Conservation (phyloP, 2,113 vertebrate genomes). For the Nothocercus nigrocapillus region DNA sequence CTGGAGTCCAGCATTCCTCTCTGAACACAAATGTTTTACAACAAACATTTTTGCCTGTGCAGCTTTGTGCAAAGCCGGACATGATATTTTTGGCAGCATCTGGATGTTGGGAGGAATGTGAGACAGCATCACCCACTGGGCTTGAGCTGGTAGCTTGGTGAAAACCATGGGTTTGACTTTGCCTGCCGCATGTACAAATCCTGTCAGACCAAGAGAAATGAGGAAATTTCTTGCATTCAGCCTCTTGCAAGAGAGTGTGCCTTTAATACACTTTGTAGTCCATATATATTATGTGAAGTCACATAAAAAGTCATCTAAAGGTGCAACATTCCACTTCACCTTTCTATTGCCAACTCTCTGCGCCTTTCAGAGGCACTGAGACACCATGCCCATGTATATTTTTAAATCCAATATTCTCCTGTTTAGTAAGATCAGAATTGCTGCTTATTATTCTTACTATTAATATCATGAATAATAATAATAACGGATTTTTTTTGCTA, state of each 20-base stretch:
- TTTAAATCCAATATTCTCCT: not conserved
- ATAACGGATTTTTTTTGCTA: conserved; percentile 8
- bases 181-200: not conserved
- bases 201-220: not conserved
- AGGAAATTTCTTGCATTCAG: not conserved
- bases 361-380: not conserved
- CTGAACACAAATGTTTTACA: conserved; percentile 16
- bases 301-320: not conserved
- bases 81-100: conserved; percentile 58
- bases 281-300: too few relatives aligned
- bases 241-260: not conserved
- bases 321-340: not conserved
- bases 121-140: not conserved
- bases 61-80: conserved; percentile 36
- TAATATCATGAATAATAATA: not conserved
- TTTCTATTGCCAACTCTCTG: not conserved
- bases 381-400: fast-evolving
- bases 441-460: not conserved
- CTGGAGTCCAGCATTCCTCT: not conserved
- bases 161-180: not conserved
- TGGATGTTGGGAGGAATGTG: conserved; percentile 45
- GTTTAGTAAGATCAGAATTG: not conserved
- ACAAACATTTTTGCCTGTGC: conserved; percentile 49
- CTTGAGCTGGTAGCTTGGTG: not conserved
- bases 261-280: not conserved